Percentiles rank a stretch among this genome's conserved stretches.
Evolutionary conservation across 2,797 vertebrate species (phyloP).

Genomic region (Gymnoscopelus microlampas): DNA sequence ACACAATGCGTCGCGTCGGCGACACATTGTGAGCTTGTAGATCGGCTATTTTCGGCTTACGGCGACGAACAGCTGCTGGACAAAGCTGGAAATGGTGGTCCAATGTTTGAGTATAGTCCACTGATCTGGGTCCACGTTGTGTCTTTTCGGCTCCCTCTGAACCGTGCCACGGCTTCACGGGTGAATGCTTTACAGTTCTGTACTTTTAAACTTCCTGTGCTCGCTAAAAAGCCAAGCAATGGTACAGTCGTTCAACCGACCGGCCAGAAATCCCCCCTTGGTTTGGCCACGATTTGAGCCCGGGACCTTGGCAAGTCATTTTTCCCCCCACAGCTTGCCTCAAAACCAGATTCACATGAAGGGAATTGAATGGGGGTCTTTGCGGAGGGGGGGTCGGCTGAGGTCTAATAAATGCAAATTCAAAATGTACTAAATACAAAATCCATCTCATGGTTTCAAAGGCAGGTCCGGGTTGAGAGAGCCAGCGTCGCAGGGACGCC

Average conservation of each 20-base stretch:
- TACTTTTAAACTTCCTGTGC: neutral
- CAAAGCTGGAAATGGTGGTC: neutral
- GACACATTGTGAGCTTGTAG: no score
- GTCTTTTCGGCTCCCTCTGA: neutral
- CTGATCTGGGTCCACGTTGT: neutral
- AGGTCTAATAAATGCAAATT: slow-evolving; percentile 7
- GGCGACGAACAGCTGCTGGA: neutral
- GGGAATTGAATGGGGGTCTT: slow-evolving; percentile 11
- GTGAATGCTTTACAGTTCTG: neutral
- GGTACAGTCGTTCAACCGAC: slow-evolving; percentile 2
- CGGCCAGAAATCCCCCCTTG: slow-evolving; percentile 8
- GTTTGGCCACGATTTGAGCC: slow-evolving; percentile 15
- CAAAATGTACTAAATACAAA: slow-evolving; percentile 2
- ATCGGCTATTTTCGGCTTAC: no score
- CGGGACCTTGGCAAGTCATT: slow-evolving; percentile 22
- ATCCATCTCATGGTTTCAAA: slow-evolving; percentile 10
- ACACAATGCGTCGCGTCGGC: no score
- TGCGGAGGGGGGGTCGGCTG: neutral
- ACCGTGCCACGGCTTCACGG: neutral
- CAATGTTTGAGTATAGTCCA: neutral
- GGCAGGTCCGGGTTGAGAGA: neutral
- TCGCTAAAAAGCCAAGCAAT: neutral
- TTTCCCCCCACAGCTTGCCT: slow-evolving; percentile 3
- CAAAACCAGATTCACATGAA: slow-evolving; percentile 22
- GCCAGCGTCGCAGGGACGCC: neutral